Percentiles rank a stretch among this genome's conserved stretches.
phyloP scores from a whole-genome alignment of 2,888 invertebrate genomes.

The Scelioninae gen. 1 region DNA sequence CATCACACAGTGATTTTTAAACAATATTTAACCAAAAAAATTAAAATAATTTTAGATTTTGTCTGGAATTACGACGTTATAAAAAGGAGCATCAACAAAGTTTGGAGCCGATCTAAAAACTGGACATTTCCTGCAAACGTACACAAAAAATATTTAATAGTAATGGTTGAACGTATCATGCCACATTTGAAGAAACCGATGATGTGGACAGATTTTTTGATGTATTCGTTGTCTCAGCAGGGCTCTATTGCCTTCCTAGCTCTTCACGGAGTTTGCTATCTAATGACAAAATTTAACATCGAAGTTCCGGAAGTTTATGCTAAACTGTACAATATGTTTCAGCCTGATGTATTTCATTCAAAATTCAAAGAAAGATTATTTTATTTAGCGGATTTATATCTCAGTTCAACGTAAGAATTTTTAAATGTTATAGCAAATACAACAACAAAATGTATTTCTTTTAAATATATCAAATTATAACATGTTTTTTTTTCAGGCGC shows the following conservation, averaged over 20 bases:
- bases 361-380: constrained; percentile 95
- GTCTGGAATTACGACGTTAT: constrained; percentile 86
- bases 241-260: constrained; percentile 95
- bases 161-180: constrained; percentile 93
- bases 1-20: too few species aligned
- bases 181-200: constrained; percentile 92
- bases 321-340: constrained; percentile 97
- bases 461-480: constrained; percentile 2
- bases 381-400: constrained; percentile 94
- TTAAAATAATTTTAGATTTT: constrained; percentile 81
- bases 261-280: constrained; percentile 94
- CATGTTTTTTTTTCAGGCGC: too few species aligned
- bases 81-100: constrained; percentile 88
- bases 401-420: constrained; percentile 93
- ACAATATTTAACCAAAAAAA: neutral
- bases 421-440: too few species aligned
- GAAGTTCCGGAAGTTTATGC: constrained; percentile 97
- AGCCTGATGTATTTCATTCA: constrained; percentile 95
- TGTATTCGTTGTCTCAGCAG: constrained; percentile 94
- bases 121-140: constrained; percentile 88
- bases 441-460: neutral
- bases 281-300: constrained; percentile 96
- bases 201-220: constrained; percentile 94
- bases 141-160: constrained; percentile 91
- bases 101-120: constrained; percentile 91